phyloP scores from a whole-genome alignment of 2,888 invertebrate species.

The Cenopis cana region DNA sequence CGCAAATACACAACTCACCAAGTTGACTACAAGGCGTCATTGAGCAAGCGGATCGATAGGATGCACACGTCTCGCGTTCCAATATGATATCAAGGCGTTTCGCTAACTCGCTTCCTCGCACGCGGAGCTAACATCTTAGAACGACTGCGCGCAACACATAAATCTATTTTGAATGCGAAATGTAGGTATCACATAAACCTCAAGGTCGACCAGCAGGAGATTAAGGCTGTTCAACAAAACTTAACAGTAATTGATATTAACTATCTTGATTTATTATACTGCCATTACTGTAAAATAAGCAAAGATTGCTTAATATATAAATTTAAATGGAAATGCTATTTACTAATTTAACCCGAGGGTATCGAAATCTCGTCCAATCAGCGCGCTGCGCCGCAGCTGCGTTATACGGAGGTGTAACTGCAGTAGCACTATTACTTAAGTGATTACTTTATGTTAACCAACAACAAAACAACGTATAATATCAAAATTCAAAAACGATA shows the following conservation, averaged over 20 bases:
- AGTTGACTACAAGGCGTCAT: conserved; percentile 15
- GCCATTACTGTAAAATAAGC: conserved; percentile 35
- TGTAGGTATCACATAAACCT: background rate
- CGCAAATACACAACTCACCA: conserved; percentile 7
- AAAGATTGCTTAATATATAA: conserved; percentile 39
- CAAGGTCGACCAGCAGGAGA: conserved; percentile 17
- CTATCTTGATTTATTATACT: conserved; percentile 37
- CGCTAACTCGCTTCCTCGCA: background rate
- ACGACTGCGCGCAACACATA: background rate
- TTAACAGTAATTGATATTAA: conserved; percentile 37
- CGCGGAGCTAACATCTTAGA: background rate
- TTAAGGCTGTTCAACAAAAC: conserved; percentile 39
- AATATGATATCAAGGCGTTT: background rate
- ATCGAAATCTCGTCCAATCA: conserved; percentile 20
- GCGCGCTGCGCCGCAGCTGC: conserved; percentile 29
- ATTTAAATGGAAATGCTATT: conserved; percentile 40
- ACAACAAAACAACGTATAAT: background rate
- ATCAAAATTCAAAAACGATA: background rate
- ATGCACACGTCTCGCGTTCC: background rate
- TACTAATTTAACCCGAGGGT: conserved; percentile 40
- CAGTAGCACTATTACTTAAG: background rate
- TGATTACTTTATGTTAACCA: background rate
- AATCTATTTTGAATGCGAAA: background rate
- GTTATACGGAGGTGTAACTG: conserved; percentile 13
- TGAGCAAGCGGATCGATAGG: conserved; percentile 7